A percentile compares a stretch with the other conserved stretches of the same genome.
phyloP scores from a whole-genome alignment of 2,888 invertebrate species.

The Hypolimnas misippus region DNA sequence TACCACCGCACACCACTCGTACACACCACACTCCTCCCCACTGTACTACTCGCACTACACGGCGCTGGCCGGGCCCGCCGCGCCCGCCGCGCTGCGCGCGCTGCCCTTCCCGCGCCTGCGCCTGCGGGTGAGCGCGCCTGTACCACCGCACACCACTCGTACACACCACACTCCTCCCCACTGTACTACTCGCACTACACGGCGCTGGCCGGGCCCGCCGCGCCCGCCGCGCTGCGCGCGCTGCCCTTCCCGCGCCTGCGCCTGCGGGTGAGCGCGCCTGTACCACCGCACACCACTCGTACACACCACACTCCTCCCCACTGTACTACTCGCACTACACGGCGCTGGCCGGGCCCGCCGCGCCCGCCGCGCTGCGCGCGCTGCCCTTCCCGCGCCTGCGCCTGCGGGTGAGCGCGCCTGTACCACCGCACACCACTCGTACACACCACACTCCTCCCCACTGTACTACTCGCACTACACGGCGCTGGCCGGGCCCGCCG shows the following conservation, averaged over 20 bases:
- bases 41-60: slow-evolving; percentile 89
- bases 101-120: slow-evolving; percentile 75
- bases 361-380: slow-evolving; percentile 76
- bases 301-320: too few species aligned
- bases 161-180: too few species aligned
- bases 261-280: slow-evolving; percentile 58
- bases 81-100: slow-evolving; percentile 76
- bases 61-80: slow-evolving; percentile 73
- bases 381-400: slow-evolving; percentile 75
- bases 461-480: slow-evolving; percentile 89
- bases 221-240: slow-evolving; percentile 76
- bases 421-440: too few species aligned
- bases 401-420: slow-evolving; percentile 54
- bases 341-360: slow-evolving; percentile 73
- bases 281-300: too few species aligned
- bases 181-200: slow-evolving; percentile 89
- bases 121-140: slow-evolving; percentile 58
- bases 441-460: too few species aligned
- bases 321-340: slow-evolving; percentile 89
- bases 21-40: too few species aligned
- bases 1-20: too few species aligned
- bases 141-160: too few species aligned
- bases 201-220: slow-evolving; percentile 73
- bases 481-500: slow-evolving; percentile 73
- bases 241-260: slow-evolving; percentile 75